Conservation (phyloP, 2,113 vertebrate species). For the Nymphicus hollandicus region DNA sequence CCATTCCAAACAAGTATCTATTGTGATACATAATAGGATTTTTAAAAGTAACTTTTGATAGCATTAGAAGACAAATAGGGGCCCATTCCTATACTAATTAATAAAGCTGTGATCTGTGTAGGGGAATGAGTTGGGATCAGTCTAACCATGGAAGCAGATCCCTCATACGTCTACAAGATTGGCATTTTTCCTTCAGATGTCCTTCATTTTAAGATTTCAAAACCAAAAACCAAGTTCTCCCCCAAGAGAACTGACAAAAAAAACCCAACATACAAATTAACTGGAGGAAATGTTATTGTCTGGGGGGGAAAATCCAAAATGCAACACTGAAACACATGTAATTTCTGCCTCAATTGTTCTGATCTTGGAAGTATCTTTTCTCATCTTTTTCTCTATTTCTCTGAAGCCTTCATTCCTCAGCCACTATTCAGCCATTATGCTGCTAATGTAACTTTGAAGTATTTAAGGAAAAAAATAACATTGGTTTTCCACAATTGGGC, state of each 20-base stretch:
- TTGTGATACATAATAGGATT: background rate
- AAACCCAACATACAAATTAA: background rate
- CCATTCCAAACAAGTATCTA: background rate
- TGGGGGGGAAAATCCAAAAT: rapidly evolving
- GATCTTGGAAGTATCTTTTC: background rate
- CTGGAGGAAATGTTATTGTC: background rate
- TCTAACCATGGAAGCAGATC: background rate
- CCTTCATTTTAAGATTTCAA: background rate
- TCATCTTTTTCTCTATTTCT: background rate
- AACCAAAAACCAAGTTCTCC: background rate
- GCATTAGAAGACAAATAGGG: background rate
- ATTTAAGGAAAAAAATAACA: background rate
- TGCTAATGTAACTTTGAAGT: background rate
- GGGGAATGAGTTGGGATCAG: background rate
- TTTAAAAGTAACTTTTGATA: background rate
- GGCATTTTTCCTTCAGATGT: background rate
- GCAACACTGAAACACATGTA: background rate
- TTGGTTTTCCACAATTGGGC: background rate
- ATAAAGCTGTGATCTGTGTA: background rate
- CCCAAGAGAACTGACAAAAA: background rate
- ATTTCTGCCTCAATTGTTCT: background rate
- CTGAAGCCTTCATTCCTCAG: background rate
- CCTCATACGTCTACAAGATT: background rate
- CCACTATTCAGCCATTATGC: background rate
- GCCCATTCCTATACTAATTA: background rate